Base-by-base conservation (phyloP, 2,888 invertebrate species). In the Hydriomena furcata region DNA sequence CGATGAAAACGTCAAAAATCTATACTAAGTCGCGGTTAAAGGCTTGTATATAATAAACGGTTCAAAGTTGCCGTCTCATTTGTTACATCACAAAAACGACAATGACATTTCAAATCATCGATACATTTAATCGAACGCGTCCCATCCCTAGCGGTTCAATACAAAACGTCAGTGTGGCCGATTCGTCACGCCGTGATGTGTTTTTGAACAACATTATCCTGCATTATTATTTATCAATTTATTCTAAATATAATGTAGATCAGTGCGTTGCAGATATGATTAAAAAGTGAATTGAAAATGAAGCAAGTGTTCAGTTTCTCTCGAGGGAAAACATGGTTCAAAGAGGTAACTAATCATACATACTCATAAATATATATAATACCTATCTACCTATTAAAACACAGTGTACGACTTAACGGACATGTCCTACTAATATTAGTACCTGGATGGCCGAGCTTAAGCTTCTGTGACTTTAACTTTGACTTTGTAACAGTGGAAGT, bases 281-380 rank as follows among this genome's bases (percentile, higher is more conserved):
- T 13, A 8, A 2, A 8, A 23, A 1, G 11, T 30, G 13, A n/a
- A 23, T 12, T 40, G 8, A 36, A 17, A 5, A 44, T 32, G 41
- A 71, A 68, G 65, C 65, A 62, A 51, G 73, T 83, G 73, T 84
- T 84, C 42, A 78, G 70, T 55, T 58, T 84, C 58, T 78, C 68
- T 53, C 61, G 86, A 51, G 75, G 72, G n/a, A 85, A 81, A 62
- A 88, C 87, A 41, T 88, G 87, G 86, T 77, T 84, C 52, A 75
- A 77, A 45, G 84, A 83, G 83, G 85, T 86, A 76, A 49, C 5
- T 12, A 20, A 3, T n/a, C n/a, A n/a, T n/a, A n/a, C n/a, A n/a
- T n/a, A n/a, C n/a, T n/a, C n/a, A n/a, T n/a, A n/a, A n/a, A n/a
- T n/a, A n/a, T n/a, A n/a, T n/a, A n/a, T n/a, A n/a, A n/a, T n/a